Conservation (phyloP, 2,797 vertebrate species). For the Sebastes trivittatus region DNA sequence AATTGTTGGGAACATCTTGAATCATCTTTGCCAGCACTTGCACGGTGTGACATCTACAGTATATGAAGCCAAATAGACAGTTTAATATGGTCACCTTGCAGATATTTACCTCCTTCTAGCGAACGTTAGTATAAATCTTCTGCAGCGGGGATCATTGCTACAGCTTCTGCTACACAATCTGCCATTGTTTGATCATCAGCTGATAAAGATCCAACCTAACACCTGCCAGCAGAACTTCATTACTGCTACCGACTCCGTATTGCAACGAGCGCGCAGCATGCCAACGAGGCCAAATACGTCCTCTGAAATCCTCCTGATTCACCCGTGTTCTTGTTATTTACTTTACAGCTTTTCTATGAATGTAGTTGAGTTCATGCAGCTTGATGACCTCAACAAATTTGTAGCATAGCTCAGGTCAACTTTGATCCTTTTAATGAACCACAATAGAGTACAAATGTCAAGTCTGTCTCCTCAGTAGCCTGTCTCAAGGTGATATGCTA, state of each 20-base stretch:
- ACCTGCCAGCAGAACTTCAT: constrained; percentile 36
- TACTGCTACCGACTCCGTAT: constrained; percentile 8
- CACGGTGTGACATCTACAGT: neutral
- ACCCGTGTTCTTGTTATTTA: neutral
- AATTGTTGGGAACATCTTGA: constrained; percentile 1
- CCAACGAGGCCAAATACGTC: constrained; percentile 9
- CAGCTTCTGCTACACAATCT: constrained; percentile 37
- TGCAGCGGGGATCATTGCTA: constrained; percentile 7
- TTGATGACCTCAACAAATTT: neutral
- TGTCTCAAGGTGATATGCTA: neutral
- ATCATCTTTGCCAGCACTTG: neutral
- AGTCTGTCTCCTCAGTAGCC: neutral
- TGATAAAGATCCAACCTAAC: constrained; percentile 43
- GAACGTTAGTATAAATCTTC: constrained; percentile 10
- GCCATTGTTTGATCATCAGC: constrained; percentile 44
- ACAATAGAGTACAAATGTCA: neutral
- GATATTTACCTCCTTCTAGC: constrained; percentile 18
- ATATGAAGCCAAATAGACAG: constrained; percentile 8
- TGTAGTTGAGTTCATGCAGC: neutral
- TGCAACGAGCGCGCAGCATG: neutral
- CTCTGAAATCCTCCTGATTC: constrained; percentile 8
- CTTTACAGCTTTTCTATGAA: neutral
- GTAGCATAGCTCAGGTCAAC: neutral
- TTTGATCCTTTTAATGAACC: neutral
- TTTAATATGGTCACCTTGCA: constrained; percentile 31